A percentile compares a stretch with the other conserved stretches of the same genome.
Conservation (phyloP, 2,797 vertebrate genomes). For the Enteromius mattozi region DNA sequence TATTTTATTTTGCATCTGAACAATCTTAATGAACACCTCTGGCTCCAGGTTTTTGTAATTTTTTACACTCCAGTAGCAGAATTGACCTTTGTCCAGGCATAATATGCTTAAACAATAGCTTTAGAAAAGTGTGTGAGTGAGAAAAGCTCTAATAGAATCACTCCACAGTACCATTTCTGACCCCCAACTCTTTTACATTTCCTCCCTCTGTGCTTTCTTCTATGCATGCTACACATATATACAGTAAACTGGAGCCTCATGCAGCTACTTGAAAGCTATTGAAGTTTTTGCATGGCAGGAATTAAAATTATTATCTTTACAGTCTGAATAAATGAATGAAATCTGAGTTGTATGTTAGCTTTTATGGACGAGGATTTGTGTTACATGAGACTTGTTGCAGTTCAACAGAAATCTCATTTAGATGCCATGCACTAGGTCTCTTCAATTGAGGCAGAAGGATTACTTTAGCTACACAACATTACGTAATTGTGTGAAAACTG, state of each 20-base stretch:
- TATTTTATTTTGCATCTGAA: not conserved
- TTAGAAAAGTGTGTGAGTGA: conserved; percentile 23
- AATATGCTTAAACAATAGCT: conserved; percentile 32
- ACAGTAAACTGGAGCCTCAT: not conserved
- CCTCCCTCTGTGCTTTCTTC: not conserved
- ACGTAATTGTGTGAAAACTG: conserved; percentile 37
- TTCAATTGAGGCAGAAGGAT: conserved; percentile 46
- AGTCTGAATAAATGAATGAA: conserved; percentile 45
- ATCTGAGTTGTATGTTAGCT: conserved; percentile 8
- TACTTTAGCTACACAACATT: conserved; percentile 42
- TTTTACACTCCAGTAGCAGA: not conserved
- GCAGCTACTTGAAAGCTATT: conserved; percentile 21
- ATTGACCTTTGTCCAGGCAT: conserved; percentile 20
- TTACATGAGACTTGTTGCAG: conserved; percentile 13
- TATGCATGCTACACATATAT: not conserved
- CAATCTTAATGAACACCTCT: not conserved
- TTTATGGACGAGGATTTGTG: conserved; percentile 38
- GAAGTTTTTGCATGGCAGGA: conserved; percentile 5
- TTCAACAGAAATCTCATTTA: conserved; percentile 50
- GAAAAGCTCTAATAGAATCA: not conserved
- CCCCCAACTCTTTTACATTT: not conserved
- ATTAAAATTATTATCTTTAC: conserved; percentile 14
- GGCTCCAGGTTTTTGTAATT: not conserved
- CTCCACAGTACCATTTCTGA: not conserved
- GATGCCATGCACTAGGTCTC: conserved; percentile 29